Evolutionary conservation across 1,140 invertebrate genomes (phyloP), one percentile per base, ranked within the genome.

Genomic region (Spodoptera frugiperda): DNA sequence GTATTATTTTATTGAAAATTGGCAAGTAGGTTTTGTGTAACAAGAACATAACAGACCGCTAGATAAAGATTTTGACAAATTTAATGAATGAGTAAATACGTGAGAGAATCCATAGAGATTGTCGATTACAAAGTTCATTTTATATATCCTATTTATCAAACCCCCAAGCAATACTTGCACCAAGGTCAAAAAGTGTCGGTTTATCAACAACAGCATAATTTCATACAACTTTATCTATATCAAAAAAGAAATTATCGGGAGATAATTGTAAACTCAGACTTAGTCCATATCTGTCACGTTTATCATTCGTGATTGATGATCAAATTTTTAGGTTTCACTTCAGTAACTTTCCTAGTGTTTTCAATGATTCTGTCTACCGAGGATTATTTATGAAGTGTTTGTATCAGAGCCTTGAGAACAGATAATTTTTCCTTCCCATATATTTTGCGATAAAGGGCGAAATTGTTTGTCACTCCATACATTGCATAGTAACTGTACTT

Each of bases 271-370:
- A 14, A 59, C 59, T 6, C 21, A 30, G 54, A 12, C 30, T 19
- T 44, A 55, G 54, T 57, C 44, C 33, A 19, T 44, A 17, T 63
- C 33, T 63, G 15, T 63, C 59, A 63, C 59, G 33, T 44, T 44
- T 63, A n/a, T 44, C 59, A 63, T 17, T 33, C 59, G 59, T 63
- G 59, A 63, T 63, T 63, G 59, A 63, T 63, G 33, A 33, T 39
- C 15, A 19, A 19, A 63, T 17, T 63, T 55, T 63, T n/a, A 63
- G 9, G 30, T 17, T 2, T 44, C 10, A 63, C 59, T 63, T 44
- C 15, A 63, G 59, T 63, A 63, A 63, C 33, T 63, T 63, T 63
- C 33, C 59, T 46, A 63, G 33, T 44, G 59, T 63, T 63, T 63
- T 61, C 57, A 61, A 39, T 39, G 57, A 61, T 61, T 39, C 30